Evolutionary conservation across 1,140 invertebrate genomes (phyloP).

Genomic region (Platyscapa corneri): DNA sequence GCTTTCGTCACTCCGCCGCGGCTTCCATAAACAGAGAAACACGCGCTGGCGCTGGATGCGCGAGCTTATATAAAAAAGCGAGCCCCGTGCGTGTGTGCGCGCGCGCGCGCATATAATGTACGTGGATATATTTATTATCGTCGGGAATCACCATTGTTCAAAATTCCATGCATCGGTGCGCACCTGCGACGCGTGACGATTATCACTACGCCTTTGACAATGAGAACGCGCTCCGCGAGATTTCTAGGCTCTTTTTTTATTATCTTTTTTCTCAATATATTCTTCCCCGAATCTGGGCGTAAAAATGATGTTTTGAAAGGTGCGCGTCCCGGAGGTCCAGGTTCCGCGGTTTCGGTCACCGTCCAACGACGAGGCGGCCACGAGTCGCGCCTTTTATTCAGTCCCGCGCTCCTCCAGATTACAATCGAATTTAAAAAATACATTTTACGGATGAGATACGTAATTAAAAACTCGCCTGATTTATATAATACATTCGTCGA

Average conservation of each 20-base stretch:
- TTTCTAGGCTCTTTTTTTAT: not conserved
- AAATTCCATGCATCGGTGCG: constrained; percentile 60
- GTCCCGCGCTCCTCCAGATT: not conserved
- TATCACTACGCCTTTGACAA: constrained; percentile 50
- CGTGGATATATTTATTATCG: constrained; percentile 56
- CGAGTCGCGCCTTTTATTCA: no score
- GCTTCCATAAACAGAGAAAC: constrained; percentile 15
- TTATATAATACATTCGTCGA: constrained; percentile 6
- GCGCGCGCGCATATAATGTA: no score
- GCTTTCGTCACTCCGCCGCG: constrained; percentile 33
- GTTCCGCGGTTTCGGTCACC: not conserved
- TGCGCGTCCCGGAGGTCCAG: not conserved
- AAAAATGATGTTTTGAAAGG: constrained; percentile 21
- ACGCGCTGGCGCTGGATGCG: not conserved
- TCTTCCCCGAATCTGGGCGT: not conserved
- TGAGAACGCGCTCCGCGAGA: constrained; percentile 40
- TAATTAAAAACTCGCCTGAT: not conserved
- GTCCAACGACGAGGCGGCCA: no score
- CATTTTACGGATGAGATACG: constrained; percentile 5
- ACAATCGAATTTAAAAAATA: not conserved
- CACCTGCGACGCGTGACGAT: constrained; percentile 57
- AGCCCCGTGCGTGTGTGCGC: not conserved
- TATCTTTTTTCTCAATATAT: constrained; percentile 2
- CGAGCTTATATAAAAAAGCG: not conserved
- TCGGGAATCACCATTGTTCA: constrained; percentile 55